Percentiles rank a stretch among this genome's conserved stretches.
Conservation (phyloP, 2,888 invertebrate species). For the Leptarthrus brevirostris region DNA sequence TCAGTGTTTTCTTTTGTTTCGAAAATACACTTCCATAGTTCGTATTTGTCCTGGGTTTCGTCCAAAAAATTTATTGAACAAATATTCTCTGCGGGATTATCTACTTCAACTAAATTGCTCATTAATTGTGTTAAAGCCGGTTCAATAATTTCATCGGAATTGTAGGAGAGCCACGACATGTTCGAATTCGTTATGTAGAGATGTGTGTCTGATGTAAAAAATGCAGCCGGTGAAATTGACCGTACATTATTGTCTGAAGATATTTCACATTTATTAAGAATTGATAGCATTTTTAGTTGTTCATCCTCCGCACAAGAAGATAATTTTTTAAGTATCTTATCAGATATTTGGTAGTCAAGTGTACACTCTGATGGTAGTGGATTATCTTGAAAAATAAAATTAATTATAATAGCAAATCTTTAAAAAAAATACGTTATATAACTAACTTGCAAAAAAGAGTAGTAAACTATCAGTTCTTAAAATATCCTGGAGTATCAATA, state of each 20-base stretch:
- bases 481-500: constrained; percentile 69
- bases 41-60: constrained; percentile 68
- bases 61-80: constrained; percentile 69
- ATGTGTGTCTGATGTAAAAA: constrained; percentile 65
- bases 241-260: constrained; percentile 57
- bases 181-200: constrained; percentile 67
- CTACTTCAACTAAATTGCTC: constrained; percentile 70
- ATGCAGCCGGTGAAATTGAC: constrained; percentile 58
- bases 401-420: not conserved
- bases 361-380: constrained; percentile 66
- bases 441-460: constrained; percentile 67
- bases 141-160: constrained; percentile 58
- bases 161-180: constrained; percentile 68
- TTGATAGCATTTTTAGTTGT: constrained; percentile 65
- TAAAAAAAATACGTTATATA: constrained; percentile 32
- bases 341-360: constrained; percentile 63
- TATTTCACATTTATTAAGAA: constrained; percentile 67
- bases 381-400: constrained; percentile 60
- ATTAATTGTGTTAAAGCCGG: constrained; percentile 67
- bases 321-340: constrained; percentile 62
- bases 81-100: constrained; percentile 60
- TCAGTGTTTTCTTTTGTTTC: constrained; percentile 67
- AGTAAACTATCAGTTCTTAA: constrained; percentile 69
- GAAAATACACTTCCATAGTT: constrained; percentile 68
- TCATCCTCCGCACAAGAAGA: constrained; percentile 59